A percentile compares a stretch with the other conserved stretches of the same genome.
Conservation (phyloP, 2,888 invertebrate genomes). For the Papilio protenor region DNA sequence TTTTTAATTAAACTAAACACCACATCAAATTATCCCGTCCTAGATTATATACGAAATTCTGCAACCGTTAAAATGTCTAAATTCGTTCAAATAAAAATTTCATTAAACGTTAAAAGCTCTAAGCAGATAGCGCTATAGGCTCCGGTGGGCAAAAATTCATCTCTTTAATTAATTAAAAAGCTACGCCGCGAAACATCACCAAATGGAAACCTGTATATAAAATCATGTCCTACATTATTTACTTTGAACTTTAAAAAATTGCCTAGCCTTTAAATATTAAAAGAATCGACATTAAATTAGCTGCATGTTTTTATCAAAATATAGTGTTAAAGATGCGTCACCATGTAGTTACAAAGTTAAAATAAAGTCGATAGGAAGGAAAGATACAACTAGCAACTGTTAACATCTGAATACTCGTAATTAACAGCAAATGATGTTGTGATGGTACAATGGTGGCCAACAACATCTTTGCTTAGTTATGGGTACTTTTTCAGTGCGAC, state of each 20-base stretch:
- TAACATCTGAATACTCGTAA: not conserved
- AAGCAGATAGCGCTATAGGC: slow-evolving; percentile 2
- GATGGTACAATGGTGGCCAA: no score
- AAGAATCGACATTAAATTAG: not conserved
- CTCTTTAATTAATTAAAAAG: slow-evolving; percentile 34
- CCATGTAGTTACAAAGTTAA: not conserved
- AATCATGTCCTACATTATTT: slow-evolving; percentile 22
- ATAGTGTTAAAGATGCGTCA: not conserved
- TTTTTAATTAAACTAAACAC: slow-evolving; percentile 2
- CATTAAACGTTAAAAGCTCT: slow-evolving; percentile 13
- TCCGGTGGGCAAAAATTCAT: slow-evolving; percentile 12
- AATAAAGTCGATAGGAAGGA: not conserved
- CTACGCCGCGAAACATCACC: slow-evolving; percentile 15
- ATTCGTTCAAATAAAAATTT: slow-evolving; percentile 18
- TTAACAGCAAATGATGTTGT: not conserved
- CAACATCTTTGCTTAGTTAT: no score
- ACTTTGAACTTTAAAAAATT: slow-evolving; percentile 28
- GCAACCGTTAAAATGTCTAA: slow-evolving; percentile 15
- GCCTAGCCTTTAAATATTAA: not conserved
- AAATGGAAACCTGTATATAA: not conserved
- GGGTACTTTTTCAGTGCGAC: no score
- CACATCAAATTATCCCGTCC: slow-evolving; percentile 1
- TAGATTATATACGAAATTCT: slow-evolving; percentile 12
- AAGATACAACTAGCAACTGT: not conserved
- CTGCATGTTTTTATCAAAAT: no score